These are phyloP conservation scores for Dendropsophus ebraccatus DNA, from an alignment of 2,113 vertebrate genomes.

Conservation along the genomic window DNA sequence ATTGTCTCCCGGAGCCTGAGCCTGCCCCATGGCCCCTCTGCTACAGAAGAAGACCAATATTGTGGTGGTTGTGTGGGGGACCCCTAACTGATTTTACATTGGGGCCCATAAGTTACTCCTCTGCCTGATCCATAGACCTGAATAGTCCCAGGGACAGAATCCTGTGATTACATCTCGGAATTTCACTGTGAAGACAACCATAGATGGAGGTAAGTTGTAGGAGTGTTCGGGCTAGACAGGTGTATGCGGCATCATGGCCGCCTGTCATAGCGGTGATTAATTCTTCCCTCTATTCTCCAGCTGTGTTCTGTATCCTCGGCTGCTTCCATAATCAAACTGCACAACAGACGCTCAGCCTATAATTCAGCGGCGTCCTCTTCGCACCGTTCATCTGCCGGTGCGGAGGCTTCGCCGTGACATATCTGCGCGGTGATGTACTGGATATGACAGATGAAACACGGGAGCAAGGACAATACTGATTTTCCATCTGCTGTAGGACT, in stretches of 20 bases:
- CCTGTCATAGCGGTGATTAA: slow-evolving; percentile 11
- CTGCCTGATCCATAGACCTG: no score
- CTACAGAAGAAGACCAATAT: no score
- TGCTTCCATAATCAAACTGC: slow-evolving; percentile 25
- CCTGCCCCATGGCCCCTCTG: no score
- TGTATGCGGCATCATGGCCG: not conserved
- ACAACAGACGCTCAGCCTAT: not conserved
- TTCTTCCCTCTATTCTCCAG: not conserved
- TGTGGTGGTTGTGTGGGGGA: no score
- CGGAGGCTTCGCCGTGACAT: not conserved
- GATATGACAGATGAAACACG: not conserved
- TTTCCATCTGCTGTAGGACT: not conserved
- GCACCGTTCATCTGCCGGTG: not conserved
- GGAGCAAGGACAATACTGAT: not conserved
- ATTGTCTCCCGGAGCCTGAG: no score
- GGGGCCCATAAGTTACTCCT: no score
- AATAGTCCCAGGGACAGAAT: no score
- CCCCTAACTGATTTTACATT: no score
- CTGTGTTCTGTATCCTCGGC: slow-evolving; percentile 26
- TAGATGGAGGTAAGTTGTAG: not conserved
- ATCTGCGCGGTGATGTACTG: not conserved
- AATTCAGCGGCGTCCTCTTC: slow-evolving; percentile 15
- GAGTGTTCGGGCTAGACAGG: not conserved
- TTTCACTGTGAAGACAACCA: not conserved
- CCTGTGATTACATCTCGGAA: no score